Conservation (phyloP, 2,797 vertebrate genomes). For the Micropoecilia bifurca region DNA sequence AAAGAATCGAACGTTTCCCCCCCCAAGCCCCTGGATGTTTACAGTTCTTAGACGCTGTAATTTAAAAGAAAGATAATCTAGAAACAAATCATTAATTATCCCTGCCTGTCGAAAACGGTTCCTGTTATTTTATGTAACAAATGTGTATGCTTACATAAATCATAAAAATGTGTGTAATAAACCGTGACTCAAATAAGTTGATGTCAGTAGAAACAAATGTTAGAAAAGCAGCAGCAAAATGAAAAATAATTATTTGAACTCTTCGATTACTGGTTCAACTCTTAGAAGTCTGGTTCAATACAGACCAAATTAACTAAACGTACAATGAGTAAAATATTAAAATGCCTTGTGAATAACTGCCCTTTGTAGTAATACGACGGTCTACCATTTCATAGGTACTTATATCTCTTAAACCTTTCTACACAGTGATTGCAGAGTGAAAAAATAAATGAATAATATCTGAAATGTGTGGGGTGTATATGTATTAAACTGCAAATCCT, state of each 20-base stretch:
- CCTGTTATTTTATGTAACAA: slow-evolving; percentile 60
- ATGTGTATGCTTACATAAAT: slow-evolving; percentile 65
- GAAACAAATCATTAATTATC: not conserved
- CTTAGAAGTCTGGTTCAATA: not conserved
- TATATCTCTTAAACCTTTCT: not conserved
- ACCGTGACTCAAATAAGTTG: not conserved
- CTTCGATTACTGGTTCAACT: not conserved
- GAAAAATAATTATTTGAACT: not conserved
- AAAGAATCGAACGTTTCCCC: slow-evolving; percentile 6
- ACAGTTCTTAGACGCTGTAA: not conserved
- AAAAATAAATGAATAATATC: not conserved
- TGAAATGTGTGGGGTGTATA: not conserved
- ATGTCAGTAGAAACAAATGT: not conserved
- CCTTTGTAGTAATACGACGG: no score
- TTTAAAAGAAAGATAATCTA: not conserved
- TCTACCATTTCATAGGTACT: not conserved
- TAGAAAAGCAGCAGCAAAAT: not conserved
- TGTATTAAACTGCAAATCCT: not conserved
- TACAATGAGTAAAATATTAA: not conserved
- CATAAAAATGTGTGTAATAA: slow-evolving; percentile 1
- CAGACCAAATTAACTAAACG: not conserved
- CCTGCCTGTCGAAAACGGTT: not conserved
- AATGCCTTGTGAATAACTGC: not conserved
- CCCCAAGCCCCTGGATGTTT: not conserved
- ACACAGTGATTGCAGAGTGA: not conserved